A percentile compares a stretch with the other conserved stretches of the same genome.
phyloP scores from a whole-genome alignment of 2,113 vertebrate genomes.

The Manacus vitellinus region DNA sequence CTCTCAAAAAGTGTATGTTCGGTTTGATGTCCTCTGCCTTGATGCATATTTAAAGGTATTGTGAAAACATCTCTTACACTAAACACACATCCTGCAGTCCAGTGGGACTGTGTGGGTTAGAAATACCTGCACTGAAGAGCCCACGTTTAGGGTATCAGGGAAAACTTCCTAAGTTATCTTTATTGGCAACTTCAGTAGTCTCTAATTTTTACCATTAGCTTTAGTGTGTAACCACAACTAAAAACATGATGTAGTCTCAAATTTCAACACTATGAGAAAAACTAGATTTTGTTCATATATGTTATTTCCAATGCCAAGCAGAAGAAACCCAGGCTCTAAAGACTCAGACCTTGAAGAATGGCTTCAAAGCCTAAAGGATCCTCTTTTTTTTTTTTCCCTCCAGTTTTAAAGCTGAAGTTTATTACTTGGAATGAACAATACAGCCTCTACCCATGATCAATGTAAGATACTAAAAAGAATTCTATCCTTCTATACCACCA shows the following conservation, averaged over 20 bases:
- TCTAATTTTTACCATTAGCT: background rate
- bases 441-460: background rate
- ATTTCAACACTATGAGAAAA: background rate
- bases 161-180: background rate
- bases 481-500: background rate
- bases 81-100: background rate
- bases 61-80: background rate
- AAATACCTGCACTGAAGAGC: background rate
- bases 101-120: background rate
- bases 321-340: background rate
- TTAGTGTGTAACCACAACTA: background rate
- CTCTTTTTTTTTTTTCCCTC: background rate
- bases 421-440: background rate
- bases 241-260: background rate
- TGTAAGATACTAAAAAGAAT: background rate
- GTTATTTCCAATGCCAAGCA: background rate
- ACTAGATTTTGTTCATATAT: background rate
- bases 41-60: background rate
- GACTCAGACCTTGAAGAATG: background rate
- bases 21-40: background rate
- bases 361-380: background rate
- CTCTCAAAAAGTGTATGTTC: background rate
- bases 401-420: background rate
- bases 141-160: background rate
- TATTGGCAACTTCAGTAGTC: background rate